A percentile compares a stretch with the other conserved stretches of the same genome.
Conservation (phyloP, 2,113 vertebrate species). For the Cryptotis parvus region DNA sequence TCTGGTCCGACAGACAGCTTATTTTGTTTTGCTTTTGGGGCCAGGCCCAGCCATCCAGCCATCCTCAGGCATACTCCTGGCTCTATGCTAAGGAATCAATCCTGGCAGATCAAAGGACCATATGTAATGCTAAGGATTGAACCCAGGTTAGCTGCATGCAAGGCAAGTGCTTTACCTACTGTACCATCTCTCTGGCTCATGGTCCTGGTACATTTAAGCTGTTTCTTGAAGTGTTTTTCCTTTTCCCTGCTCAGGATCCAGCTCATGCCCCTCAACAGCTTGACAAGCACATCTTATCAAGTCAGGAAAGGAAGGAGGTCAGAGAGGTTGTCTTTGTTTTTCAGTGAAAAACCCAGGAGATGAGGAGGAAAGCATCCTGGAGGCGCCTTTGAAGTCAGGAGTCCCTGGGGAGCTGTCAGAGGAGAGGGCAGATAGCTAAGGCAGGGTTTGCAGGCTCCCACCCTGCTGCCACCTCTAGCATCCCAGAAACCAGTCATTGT, state of each 20-base stretch:
- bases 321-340: slow-evolving; percentile 59
- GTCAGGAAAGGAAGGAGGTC: slow-evolving; percentile 58
- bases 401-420: slow-evolving; percentile 60
- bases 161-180: too few species aligned
- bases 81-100: too few species aligned
- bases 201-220: too few species aligned
- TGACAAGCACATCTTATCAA: slow-evolving; percentile 63
- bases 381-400: slow-evolving; percentile 56
- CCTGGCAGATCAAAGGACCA: too few species aligned
- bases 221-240: background rate
- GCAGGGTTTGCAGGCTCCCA: background rate
- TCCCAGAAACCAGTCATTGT: background rate
- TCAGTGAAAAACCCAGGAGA: slow-evolving; percentile 7
- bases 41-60: too few species aligned
- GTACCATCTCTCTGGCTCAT: too few species aligned
- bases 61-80: too few species aligned
- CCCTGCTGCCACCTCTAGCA: background rate
- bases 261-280: background rate
- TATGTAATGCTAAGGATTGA: too few species aligned
- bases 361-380: slow-evolving; percentile 20
- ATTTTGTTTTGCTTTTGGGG: too few species aligned
- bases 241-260: background rate
- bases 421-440: background rate
- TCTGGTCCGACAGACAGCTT: too few species aligned
- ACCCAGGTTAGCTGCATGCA: too few species aligned